Percentiles rank a stretch among this genome's conserved stretches.
phyloP scores from a whole-genome alignment of 2,113 vertebrate genomes.

The Gobiocypris rarus region DNA sequence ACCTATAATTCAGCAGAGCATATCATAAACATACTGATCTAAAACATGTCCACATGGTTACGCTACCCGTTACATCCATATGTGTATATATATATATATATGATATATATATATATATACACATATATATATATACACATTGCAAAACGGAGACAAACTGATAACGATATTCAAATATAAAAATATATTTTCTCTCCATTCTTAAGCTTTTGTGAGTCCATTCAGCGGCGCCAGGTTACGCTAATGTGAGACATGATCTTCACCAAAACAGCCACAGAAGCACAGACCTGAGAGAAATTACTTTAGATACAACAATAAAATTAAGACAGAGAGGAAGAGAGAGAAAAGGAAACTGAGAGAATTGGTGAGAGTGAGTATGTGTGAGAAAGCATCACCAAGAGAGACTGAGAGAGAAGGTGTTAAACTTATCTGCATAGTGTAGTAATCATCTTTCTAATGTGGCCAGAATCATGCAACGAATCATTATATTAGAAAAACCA shows the following conservation, averaged over 20 bases:
- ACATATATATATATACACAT: slow-evolving; percentile 44
- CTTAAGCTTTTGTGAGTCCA: slow-evolving; percentile 59
- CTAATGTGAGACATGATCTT: slow-evolving; percentile 29
- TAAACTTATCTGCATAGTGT: slow-evolving; percentile 48
- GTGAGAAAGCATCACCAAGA: not conserved
- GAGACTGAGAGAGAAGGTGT: slow-evolving; percentile 20
- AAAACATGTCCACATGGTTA: slow-evolving; percentile 57
- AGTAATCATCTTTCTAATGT: slow-evolving; percentile 24
- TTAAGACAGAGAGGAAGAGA: slow-evolving; percentile 18
- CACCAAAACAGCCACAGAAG: slow-evolving; percentile 46
- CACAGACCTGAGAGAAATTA: slow-evolving; percentile 49
- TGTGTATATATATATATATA: slow-evolving; percentile 44
- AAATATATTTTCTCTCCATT: slow-evolving; percentile 78
- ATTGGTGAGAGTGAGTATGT: not conserved
- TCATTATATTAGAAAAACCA: slow-evolving; percentile 19
- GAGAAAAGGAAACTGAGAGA: not conserved
- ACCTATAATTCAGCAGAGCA: slow-evolving; percentile 35
- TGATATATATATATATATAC: slow-evolving; percentile 37
- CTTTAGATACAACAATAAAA: slow-evolving; percentile 43
- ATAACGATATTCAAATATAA: slow-evolving; percentile 71
- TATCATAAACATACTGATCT: slow-evolving; percentile 36
- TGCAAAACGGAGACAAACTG: slow-evolving; percentile 66
- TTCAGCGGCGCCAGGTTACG: slow-evolving; percentile 21
- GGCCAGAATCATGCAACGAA: slow-evolving; percentile 46
- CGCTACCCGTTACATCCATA: slow-evolving; percentile 60